A percentile compares a stretch with the other conserved stretches of the same genome.
Evolutionary conservation across 1,140 invertebrate species (phyloP).

Genomic region (Holcopasites calliopsidis): DNA sequence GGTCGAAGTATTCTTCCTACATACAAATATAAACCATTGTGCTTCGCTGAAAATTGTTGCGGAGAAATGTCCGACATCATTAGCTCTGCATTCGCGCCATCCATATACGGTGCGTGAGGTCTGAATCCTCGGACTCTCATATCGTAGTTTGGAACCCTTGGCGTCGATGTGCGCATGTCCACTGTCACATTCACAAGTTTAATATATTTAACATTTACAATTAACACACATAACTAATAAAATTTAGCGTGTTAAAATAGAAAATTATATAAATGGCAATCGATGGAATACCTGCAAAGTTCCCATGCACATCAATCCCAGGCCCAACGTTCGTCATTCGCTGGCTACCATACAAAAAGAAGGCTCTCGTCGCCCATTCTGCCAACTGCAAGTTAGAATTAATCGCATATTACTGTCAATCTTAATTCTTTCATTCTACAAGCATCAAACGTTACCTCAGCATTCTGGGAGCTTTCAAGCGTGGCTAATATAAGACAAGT

Average conservation of each 20-base stretch:
- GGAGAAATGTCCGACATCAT: slow-evolving; percentile 70
- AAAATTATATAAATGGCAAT: neutral
- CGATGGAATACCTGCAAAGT: slow-evolving; percentile 41
- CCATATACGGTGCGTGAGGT: slow-evolving; percentile 58
- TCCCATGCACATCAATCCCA: slow-evolving; percentile 56
- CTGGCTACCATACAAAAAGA: slow-evolving; percentile 95
- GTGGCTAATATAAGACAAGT: slow-evolving; percentile 93
- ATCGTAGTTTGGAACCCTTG: slow-evolving; percentile 66
- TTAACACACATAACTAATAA: too few species aligned
- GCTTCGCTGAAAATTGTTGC: slow-evolving; percentile 90
- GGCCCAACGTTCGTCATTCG: slow-evolving; percentile 54
- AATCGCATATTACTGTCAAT: slow-evolving; percentile 12
- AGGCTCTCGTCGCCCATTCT: slow-evolving; percentile 94
- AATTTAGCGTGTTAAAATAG: too few species aligned
- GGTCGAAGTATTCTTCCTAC: slow-evolving; percentile 91
- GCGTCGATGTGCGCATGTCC: slow-evolving; percentile 75
- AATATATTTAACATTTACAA: too few species aligned
- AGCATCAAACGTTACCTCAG: slow-evolving; percentile 80
- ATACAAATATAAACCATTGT: slow-evolving; percentile 96
- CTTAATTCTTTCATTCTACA: neutral
- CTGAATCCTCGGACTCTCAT: slow-evolving; percentile 58
- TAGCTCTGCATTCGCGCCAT: too few species aligned
- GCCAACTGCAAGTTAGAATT: slow-evolving; percentile 77
- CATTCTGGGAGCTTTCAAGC: slow-evolving; percentile 83
- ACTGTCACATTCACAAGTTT: slow-evolving; percentile 4